Conservation (phyloP, 2,797 vertebrate genomes). For the Karalla daura region DNA sequence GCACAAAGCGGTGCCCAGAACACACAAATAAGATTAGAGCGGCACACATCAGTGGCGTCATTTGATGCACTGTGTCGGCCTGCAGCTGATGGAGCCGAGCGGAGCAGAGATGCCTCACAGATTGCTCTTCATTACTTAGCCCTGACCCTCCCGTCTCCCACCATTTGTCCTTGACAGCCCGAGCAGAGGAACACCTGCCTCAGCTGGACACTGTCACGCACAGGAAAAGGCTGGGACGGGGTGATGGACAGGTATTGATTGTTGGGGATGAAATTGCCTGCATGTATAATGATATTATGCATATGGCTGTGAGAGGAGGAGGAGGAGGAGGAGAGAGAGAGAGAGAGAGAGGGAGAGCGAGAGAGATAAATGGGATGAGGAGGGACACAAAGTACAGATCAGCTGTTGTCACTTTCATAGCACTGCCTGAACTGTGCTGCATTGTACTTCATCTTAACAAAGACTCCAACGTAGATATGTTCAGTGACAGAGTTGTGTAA, state of each 20-base stretch:
- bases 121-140: slow-evolving; percentile 59
- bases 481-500: neutral
- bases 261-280: slow-evolving; percentile 1
- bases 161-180: slow-evolving; percentile 72
- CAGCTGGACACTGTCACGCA: slow-evolving; percentile 28
- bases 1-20: neutral
- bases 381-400: too few relatives aligned
- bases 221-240: slow-evolving; percentile 23
- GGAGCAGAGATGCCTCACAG: slow-evolving; percentile 41
- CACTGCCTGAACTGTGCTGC: too few relatives aligned
- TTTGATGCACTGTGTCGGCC: slow-evolving; percentile 19
- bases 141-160: slow-evolving; percentile 51
- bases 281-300: slow-evolving; percentile 15
- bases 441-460: too few relatives aligned
- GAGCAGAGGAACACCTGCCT: slow-evolving; percentile 60
- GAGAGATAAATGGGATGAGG: too few relatives aligned
- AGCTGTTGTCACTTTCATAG: too few relatives aligned
- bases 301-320: neutral
- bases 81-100: slow-evolving; percentile 51
- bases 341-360: too few relatives aligned
- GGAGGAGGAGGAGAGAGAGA: too few relatives aligned
- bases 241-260: slow-evolving; percentile 44
- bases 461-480: too few relatives aligned
- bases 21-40: neutral
- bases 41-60: slow-evolving; percentile 4